Evolutionary conservation across 1,140 invertebrate genomes (phyloP), one percentile per base, ranked within the genome.

Genomic region (Eurytemora carolleeae): DNA sequence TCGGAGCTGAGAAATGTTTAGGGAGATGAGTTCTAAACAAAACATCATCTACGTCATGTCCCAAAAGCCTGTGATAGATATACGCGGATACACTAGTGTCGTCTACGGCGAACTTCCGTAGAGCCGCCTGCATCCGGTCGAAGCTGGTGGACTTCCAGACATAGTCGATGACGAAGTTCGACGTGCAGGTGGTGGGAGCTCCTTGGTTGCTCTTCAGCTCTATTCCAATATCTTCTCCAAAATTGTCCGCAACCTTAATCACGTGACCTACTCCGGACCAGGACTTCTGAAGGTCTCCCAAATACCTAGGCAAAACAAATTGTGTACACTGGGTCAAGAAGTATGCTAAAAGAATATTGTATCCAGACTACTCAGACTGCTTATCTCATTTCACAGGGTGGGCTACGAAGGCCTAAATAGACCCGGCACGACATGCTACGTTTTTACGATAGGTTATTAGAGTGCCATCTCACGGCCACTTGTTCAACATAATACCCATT

Each of bases 61-160:
- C 96, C 7, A 44, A n/a, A 44, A 44, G 31, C n/a, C 31, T 44
- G 64, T 97, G 90, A 71, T 98, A 99, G 65, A 99, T 98, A 70
- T 94, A 98, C 1, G 85, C 85, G 0, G 94, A 98, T 0, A 99
- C 95, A 0, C 90, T 95, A 2, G 82, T 82, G 66, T 97, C 91
- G 69, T 97, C 93, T 7, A 96, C 86, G 17, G 94, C 92, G 74
- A 99, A 98, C 71, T 90, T 92, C 53, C 86, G 81, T 21, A 98
- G 73, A 0, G 95, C 92, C 21, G 86, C 77, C 68, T 95, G 89
- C 95, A 99, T 98, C 87, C 90, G 82, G 72, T 98, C 93, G 74
- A 99, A 99, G 53, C 89, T 93, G 0, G 94, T 98, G 60, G 92
- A 93, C 71, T 99, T 99, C 96, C 95, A 99, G 20, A 98, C 96